These are phyloP conservation scores for Molossus molossus DNA, from an alignment of 2,797 vertebrate genomes.

Conservation along the genomic window DNA sequence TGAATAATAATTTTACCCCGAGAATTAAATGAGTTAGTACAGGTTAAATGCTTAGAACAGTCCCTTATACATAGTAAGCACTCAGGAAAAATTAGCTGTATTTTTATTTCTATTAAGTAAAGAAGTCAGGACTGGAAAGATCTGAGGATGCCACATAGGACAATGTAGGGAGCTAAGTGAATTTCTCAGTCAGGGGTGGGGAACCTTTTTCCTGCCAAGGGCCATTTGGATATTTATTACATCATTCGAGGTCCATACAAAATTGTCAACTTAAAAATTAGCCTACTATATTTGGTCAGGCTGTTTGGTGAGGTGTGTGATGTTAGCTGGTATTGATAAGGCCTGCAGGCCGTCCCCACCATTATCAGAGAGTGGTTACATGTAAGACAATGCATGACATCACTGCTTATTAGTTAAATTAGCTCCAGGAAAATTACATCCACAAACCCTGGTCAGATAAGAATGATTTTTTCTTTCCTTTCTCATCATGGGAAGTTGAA, in stretches of 20 bases:
- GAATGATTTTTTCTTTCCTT: background rate
- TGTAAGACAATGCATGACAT: background rate
- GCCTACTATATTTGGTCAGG: background rate
- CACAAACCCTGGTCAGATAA: background rate
- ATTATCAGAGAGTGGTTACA: background rate
- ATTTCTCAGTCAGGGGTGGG: background rate
- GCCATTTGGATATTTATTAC: background rate
- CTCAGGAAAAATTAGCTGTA: conserved; percentile 9
- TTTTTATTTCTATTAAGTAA: conserved; percentile 39
- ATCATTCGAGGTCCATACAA: background rate
- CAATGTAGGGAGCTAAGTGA: background rate
- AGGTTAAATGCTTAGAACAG: background rate
- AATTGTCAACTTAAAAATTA: background rate
- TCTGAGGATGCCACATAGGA: background rate
- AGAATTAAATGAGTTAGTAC: background rate
- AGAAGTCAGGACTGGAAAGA: background rate
- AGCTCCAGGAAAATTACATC: background rate
- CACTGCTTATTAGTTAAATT: background rate
- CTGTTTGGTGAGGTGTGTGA: too few relatives aligned
- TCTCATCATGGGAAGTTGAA: background rate
- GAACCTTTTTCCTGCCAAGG: background rate
- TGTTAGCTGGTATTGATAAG: too few relatives aligned
- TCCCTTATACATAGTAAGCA: background rate
- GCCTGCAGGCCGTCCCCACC: too few relatives aligned
- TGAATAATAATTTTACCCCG: background rate